phyloP scores from a whole-genome alignment of 2,113 vertebrate genomes.

The Monopterus albus region DNA sequence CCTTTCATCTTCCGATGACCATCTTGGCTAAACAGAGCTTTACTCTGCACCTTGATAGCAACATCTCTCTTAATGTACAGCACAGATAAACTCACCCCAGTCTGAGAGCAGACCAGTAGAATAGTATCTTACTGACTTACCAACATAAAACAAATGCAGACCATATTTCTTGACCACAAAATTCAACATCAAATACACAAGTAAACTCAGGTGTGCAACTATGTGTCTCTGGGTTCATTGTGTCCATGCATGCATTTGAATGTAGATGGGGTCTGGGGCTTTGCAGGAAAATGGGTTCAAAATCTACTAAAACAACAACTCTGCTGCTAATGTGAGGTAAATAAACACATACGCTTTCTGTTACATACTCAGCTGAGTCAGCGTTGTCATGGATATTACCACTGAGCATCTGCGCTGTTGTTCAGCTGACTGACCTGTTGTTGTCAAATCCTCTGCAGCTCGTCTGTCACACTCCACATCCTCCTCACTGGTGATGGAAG shows the following conservation, averaged over 20 bases:
- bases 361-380: not conserved
- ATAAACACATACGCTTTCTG: not conserved
- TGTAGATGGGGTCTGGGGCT: not conserved
- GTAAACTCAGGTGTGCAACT: not conserved
- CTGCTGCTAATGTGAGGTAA: not conserved
- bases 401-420: not conserved
- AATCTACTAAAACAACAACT: not conserved
- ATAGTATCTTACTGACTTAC: no score
- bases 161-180: not conserved
- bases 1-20: constrained; percentile 1
- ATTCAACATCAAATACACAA: not conserved
- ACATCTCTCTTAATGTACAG: not conserved
- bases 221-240: not conserved
- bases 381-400: not conserved
- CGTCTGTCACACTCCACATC: constrained; percentile 47
- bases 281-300: not conserved
- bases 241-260: not conserved
- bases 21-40: not conserved
- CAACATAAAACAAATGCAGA: no score
- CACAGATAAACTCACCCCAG: constrained; percentile 3
- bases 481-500: constrained; percentile 33
- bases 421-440: constrained; percentile 64
- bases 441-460: constrained; percentile 64
- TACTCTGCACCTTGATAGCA: constrained; percentile 3
- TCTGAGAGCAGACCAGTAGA: constrained; percentile 6